A percentile compares a stretch with the other conserved stretches of the same genome.
Conservation (phyloP, 2,113 vertebrate genomes). For the Archocentrus centrarchus region DNA sequence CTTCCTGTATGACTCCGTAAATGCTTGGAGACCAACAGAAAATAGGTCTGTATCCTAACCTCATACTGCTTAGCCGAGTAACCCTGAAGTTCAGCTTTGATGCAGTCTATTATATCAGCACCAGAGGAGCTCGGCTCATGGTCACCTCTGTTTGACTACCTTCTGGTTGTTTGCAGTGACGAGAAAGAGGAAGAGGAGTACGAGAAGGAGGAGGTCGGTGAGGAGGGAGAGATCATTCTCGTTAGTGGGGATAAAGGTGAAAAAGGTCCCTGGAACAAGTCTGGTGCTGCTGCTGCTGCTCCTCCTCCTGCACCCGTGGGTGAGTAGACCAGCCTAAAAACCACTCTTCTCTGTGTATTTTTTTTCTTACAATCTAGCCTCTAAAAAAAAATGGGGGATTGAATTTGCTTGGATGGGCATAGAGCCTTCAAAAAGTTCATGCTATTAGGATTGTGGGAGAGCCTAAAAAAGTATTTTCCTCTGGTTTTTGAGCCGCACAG, state of each 20-base stretch:
- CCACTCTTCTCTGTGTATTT: too few relatives aligned
- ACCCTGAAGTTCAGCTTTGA: background rate
- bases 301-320: constrained; percentile 83
- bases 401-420: background rate
- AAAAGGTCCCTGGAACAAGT: constrained; percentile 93
- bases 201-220: constrained; percentile 92
- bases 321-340: constrained; percentile 71
- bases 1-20: background rate
- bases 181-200: constrained; percentile 96
- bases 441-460: background rate
- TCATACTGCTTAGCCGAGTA: too few relatives aligned
- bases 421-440: background rate
- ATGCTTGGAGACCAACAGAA: background rate
- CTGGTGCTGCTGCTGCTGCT: constrained; percentile 80
- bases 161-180: constrained; percentile 74
- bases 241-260: constrained; percentile 83
- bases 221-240: constrained; percentile 89
- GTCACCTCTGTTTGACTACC: background rate
- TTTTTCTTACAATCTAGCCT: background rate
- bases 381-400: background rate
- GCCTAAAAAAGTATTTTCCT: background rate
- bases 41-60: background rate
- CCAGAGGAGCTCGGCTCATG: background rate
- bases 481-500: background rate
- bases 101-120: background rate